phyloP scores from a whole-genome alignment of 2,888 invertebrate genomes.

The Scaptomyza tumidula region DNA sequence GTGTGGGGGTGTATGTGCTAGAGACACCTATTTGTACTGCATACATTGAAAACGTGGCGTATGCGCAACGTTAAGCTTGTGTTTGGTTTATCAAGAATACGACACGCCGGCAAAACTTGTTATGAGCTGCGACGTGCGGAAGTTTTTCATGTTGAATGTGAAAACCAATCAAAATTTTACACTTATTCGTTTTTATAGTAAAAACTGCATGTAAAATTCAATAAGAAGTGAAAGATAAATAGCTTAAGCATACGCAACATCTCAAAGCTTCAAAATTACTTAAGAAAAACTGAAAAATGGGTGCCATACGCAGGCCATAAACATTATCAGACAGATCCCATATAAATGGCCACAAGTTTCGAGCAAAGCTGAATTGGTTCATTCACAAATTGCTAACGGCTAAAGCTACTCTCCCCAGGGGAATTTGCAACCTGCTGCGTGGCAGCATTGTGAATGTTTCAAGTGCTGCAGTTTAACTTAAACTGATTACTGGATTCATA shows the following conservation, averaged over 20 bases:
- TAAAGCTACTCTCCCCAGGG: constrained; percentile 1
- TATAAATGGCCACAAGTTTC: constrained; percentile 16
- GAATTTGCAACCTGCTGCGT: constrained; percentile 21
- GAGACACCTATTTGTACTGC: constrained; percentile 3
- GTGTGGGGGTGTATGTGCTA: no score
- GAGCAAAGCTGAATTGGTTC: constrained; percentile 12
- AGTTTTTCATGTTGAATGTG: constrained; percentile 49
- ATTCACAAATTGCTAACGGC: constrained; percentile 37
- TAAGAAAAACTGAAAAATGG: constrained; percentile 5
- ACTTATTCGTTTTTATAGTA: constrained; percentile 8
- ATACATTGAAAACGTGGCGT: constrained; percentile 35
- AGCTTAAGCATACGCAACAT: constrained; percentile 17
- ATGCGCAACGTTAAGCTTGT: constrained; percentile 31
- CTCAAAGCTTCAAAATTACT: background rate
- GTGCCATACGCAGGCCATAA: background rate
- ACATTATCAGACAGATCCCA: background rate
- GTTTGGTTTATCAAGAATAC: constrained; percentile 42
- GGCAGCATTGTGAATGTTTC: constrained; percentile 22
- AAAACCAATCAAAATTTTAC: constrained; percentile 41
- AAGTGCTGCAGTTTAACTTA: constrained; percentile 32
- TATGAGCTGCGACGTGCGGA: constrained; percentile 47
- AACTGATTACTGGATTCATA: constrained; percentile 29
- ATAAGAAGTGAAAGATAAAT: constrained; percentile 35
- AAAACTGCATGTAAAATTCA: constrained; percentile 42
- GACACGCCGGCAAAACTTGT: constrained; percentile 47